Base-by-base conservation (phyloP, 1,140 invertebrate species). In the Sycophaga agraensis region DNA sequence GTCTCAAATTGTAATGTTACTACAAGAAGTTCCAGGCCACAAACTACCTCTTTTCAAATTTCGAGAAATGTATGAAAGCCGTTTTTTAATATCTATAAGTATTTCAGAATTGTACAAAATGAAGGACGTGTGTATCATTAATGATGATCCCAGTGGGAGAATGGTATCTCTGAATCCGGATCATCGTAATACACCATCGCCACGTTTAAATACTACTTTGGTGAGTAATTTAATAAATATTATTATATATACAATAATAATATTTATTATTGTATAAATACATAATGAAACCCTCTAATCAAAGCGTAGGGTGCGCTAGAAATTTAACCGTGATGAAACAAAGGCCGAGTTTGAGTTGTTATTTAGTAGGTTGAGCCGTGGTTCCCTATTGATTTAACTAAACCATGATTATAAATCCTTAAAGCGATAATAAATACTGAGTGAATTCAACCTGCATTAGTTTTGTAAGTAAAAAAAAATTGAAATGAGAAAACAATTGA, bases 1-100 rank as follows among this genome's bases (percentile, higher is more conserved):
- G 37, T 84, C 85, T n/a, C 84, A 86, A 72, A 84, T 87, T 37
- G 82, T 87, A 14, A 83, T 84, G 68, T 67, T 88, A 26, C 65
- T 88, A 19, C 85, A 86, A 77, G 85, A 93, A 73, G 89, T 91
- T 35, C 91, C 91, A 42, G 86, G 86, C 1, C 85, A 89, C 70
- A 84, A 84, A 64, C 79, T 95, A 62, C 91, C 91, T 2, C 83
- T 95, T 26, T 93, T 93, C 72, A 91, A 92, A 77, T 93, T 95
- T 67, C 86, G 92, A 54, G 90, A 94, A 76, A 82, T 93, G 65
- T 91, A 91, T 74, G 91, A 94, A 76, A 89, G 87, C 67, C 86
- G 92, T 58, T 94, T 89, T 70, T 86, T 91, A 74, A 86, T 87
- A 42, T 88, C 88, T 1, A 86, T 93, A 17, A 89, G 88, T 66